These are phyloP conservation scores for Grantiella picta DNA, from an alignment of 2,113 vertebrate genomes.

Conservation along the genomic window DNA sequence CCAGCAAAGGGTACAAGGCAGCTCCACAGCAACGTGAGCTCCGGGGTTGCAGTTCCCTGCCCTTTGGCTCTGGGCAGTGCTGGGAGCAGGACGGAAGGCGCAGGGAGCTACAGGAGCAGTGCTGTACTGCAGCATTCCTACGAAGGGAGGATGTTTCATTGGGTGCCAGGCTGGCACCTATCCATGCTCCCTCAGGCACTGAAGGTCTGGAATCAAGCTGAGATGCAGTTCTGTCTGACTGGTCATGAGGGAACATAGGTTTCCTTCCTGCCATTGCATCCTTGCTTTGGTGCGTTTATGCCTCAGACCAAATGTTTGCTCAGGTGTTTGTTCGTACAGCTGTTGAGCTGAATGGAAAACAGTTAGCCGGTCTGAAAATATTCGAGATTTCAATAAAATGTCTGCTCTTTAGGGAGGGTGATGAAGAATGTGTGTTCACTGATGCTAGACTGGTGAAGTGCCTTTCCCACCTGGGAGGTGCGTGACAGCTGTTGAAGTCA, in stretches of 20 bases:
- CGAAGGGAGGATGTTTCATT: neutral
- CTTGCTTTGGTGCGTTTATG: neutral
- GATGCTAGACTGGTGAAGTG: neutral
- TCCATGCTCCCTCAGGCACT: neutral
- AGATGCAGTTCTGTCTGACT: neutral
- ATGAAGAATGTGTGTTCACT: neutral
- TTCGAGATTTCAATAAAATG: neutral
- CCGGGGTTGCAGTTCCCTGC: rapidly evolving
- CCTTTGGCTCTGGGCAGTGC: neutral
- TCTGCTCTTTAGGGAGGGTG: neutral
- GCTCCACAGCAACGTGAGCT: rapidly evolving
- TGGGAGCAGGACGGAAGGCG: neutral
- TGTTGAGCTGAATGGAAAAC: neutral
- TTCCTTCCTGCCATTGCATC: neutral
- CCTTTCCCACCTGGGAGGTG: neutral
- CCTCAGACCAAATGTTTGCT: neutral
- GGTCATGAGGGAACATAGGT: rapidly evolving
- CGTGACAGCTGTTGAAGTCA: neutral
- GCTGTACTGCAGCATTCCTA: rapidly evolving
- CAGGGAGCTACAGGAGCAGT: neutral
- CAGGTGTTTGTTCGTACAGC: neutral
- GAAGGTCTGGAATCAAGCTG: neutral
- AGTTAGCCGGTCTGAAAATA: neutral
- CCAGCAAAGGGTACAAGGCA: neutral
- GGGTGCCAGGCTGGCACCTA: neutral